phyloP scores from a whole-genome alignment of 2,113 vertebrate genomes.

The Chauna torquata region DNA sequence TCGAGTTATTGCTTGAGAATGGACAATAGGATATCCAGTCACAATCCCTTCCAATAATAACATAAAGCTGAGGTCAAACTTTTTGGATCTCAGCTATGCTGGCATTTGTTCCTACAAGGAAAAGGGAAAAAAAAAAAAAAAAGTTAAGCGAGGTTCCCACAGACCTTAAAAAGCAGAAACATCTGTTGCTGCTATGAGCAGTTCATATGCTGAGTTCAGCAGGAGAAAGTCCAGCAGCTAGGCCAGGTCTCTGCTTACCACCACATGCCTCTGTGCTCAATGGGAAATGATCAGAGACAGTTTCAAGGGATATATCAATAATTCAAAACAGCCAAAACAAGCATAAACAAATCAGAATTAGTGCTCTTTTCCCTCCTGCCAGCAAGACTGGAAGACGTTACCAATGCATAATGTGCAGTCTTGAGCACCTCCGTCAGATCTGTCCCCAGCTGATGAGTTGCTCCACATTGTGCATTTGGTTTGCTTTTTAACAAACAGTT shows the following conservation, averaged over 20 bases:
- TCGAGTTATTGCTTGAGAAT: slow-evolving; percentile 4
- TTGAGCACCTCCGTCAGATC: background rate
- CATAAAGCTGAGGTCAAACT: slow-evolving; percentile 37
- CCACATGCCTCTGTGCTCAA: slow-evolving; percentile 20
- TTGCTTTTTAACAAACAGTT: background rate
- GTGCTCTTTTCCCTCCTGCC: background rate
- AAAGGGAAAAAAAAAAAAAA: background rate
- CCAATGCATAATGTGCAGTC: background rate
- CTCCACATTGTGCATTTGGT: background rate
- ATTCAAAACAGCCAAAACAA: slow-evolving; percentile 21
- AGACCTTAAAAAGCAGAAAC: slow-evolving; percentile 74
- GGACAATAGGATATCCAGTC: slow-evolving; percentile 11
- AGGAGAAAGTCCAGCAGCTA: slow-evolving; percentile 47
- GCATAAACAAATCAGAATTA: slow-evolving; percentile 42
- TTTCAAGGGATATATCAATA: slow-evolving; percentile 59
- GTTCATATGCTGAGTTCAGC: slow-evolving; percentile 39
- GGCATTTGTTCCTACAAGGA: slow-evolving; percentile 44
- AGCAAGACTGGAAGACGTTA: slow-evolving; percentile 37
- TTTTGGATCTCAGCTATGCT: slow-evolving; percentile 39
- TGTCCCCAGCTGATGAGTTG: slow-evolving; percentile 2
- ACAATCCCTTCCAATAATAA: slow-evolving; percentile 33
- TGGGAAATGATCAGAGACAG: slow-evolving; percentile 29
- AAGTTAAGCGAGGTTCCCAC: slow-evolving; percentile 58
- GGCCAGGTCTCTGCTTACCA: slow-evolving; percentile 40
- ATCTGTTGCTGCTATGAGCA: slow-evolving; percentile 60